Evolutionary conservation across 2,888 invertebrate species (phyloP), one percentile per base, ranked within the genome.

Genomic region (Hirtodrosophila trivittata): DNA sequence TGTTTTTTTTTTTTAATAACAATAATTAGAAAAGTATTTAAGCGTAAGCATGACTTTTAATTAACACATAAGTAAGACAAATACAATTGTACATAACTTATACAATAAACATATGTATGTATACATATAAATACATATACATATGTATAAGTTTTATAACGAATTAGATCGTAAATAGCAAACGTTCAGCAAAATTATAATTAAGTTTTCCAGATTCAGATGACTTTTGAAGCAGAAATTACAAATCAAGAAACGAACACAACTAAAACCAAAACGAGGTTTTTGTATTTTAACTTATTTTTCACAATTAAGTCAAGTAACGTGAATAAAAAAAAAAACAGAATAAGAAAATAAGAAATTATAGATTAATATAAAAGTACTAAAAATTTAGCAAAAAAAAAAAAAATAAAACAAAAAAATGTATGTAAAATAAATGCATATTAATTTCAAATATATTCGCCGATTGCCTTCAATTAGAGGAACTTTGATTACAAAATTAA

Each of bases 381-480:
- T 38, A 52, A 55, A 37, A 30, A 50, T 35, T 25, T 43, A n/a
- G 47, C 7, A 38, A 35, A 39, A 38, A 41, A 54, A 1, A 45
- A 37, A 33, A 10, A 38, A 32, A 32, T 32, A 49, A 28, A 39
- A 7, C 41, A 21, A 21, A 21, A 38, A 71, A 67, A 75, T 66
- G 66, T 82, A 80, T 88, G 88, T 87, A 88, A 82, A 87, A 78
- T 87, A 87, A 86, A 73, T 85, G 85, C 87, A 87, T 76, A 87
- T 89, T 86, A 73, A 87, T 88, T 87, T 87, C 82, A 89, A 89
- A 89, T 88, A 89, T 86, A 90, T 90, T 90, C 89, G 89, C 89
- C 89, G 90, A 90, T 90, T 90, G 89, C 89, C 89, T 90, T 90
- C 90, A 90, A 90, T 87, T 89, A 90, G 89, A 90, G 89, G 90